Evolutionary conservation across 2,797 vertebrate species (phyloP).

Genomic region (Mormyrops boulengeri): DNA sequence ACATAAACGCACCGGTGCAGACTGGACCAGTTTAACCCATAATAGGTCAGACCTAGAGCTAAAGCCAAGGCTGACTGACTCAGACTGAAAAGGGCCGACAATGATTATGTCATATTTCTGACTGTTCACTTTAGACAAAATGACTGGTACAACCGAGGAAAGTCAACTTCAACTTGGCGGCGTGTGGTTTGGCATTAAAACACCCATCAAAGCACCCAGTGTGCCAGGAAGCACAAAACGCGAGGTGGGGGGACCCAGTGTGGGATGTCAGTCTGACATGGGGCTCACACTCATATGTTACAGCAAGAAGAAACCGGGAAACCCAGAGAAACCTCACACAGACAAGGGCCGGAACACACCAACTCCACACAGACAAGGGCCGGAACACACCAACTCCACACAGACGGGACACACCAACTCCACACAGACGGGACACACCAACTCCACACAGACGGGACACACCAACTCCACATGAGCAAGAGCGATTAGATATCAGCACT

Average conservation of each 20-base stretch:
- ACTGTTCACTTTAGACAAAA: not conserved
- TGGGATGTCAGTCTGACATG: not conserved
- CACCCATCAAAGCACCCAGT: not conserved
- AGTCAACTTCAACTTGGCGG: not conserved
- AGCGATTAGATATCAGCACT: not conserved
- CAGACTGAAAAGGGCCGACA: not conserved
- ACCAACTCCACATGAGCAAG: not conserved
- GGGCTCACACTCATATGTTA: not conserved
- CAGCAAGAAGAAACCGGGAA: not conserved
- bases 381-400: not conserved
- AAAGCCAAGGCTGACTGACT: not conserved
- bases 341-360: not conserved
- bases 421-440: too few relatives aligned
- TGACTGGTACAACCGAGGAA: not conserved
- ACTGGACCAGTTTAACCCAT: not conserved
- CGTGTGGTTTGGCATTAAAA: not conserved
- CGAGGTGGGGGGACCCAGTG: not conserved
- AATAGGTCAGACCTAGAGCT: not conserved
- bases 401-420: too few relatives aligned
- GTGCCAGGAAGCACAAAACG: not conserved
- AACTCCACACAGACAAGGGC: not conserved
- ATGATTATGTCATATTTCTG: not conserved
- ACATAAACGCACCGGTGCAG: not conserved
- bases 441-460: too few relatives aligned
- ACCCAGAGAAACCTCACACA: not conserved